phyloP scores from a whole-genome alignment of 2,113 vertebrate species.

The Pica pica region DNA sequence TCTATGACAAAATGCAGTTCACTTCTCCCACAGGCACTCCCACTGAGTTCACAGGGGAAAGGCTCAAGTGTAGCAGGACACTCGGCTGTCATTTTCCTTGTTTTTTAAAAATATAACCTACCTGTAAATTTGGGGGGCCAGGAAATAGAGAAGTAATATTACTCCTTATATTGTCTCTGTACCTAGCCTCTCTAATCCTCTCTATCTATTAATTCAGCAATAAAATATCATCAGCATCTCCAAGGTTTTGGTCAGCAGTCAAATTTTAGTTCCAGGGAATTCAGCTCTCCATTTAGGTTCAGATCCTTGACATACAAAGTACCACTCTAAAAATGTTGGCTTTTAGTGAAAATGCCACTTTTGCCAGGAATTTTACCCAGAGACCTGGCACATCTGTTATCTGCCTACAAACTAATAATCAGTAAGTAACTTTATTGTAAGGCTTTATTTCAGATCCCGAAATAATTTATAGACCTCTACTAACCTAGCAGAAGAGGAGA shows the following conservation, averaged over 20 bases:
- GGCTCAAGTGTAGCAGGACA: background rate
- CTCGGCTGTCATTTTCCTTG: background rate
- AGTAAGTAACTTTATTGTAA: background rate
- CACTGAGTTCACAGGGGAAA: background rate
- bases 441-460: background rate
- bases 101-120: background rate
- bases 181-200: background rate
- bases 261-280: background rate
- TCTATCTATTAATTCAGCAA: background rate
- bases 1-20: background rate
- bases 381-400: background rate
- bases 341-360: background rate
- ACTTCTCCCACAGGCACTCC: background rate
- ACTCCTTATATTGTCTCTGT: background rate
- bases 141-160: background rate
- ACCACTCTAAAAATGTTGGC: background rate
- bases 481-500: background rate
- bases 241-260: background rate
- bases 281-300: background rate
- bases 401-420: background rate
- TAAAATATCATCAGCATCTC: background rate
- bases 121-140: background rate
- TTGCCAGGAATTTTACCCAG: background rate
- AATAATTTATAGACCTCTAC: background rate
- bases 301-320: background rate